Percentiles rank a stretch among this genome's conserved stretches.
Conservation (phyloP, 2,888 invertebrate genomes). For the Lasioglossum morio region DNA sequence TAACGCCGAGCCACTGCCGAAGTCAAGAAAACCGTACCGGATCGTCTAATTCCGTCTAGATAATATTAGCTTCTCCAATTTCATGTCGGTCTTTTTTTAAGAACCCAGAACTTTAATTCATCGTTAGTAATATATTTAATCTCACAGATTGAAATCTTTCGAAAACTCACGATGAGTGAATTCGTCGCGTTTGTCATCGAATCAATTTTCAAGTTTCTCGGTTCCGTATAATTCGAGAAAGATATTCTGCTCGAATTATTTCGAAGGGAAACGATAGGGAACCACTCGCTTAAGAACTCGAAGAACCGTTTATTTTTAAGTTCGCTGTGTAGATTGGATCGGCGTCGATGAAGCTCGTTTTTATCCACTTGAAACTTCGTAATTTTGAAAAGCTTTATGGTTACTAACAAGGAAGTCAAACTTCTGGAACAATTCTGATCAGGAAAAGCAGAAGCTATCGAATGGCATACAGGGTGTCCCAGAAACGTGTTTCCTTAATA, state of each 20-base stretch:
- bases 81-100: not conserved
- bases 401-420: not conserved
- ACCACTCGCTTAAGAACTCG: not conserved
- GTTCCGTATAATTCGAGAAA: not conserved
- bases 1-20: conserved; percentile 49
- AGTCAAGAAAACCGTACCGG: conserved; percentile 42
- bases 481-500: not conserved
- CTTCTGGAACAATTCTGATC: not conserved
- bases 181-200: not conserved
- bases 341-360: not conserved
- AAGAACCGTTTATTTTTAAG: not conserved
- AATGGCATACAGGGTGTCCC: no score
- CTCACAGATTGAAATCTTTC: not conserved
- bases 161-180: not conserved
- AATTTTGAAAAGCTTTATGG: not conserved
- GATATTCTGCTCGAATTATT: not conserved
- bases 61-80: not conserved
- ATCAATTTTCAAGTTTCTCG: not conserved
- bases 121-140: not conserved
- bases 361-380: not conserved
- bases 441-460: not conserved
- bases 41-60: conserved; percentile 49
- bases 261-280: not conserved
- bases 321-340: not conserved
- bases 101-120: not conserved